These are phyloP conservation scores for Drosophila gaucha DNA, from an alignment of 2,888 invertebrate genomes.

Conservation along the genomic window DNA sequence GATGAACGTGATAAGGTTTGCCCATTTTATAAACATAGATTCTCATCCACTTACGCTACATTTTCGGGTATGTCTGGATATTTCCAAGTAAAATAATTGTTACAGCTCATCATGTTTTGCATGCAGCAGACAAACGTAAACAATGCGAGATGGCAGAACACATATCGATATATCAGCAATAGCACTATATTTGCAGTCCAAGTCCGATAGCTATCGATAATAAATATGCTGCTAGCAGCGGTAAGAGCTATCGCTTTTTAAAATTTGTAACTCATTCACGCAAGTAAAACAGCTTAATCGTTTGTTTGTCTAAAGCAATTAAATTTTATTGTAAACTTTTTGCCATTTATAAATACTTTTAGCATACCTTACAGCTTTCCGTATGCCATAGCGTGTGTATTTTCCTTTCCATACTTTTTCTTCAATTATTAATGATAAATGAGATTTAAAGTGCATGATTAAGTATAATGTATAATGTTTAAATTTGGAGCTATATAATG, in stretches of 20 bases:
- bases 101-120: conserved; percentile 62
- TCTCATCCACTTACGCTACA: conserved; percentile 74
- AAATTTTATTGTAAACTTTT: conserved; percentile 70
- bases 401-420: conserved; percentile 18
- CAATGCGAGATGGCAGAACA: conserved; percentile 34
- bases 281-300: background rate
- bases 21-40: fast-evolving
- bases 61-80: conserved; percentile 74
- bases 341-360: conserved; percentile 58
- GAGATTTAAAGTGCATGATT: conserved; percentile 61
- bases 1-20: background rate
- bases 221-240: background rate
- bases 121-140: conserved; percentile 31
- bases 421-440: conserved; percentile 49
- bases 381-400: conserved; percentile 40
- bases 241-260: conserved; percentile 11
- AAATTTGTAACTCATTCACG: background rate
- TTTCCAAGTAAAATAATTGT: conserved; percentile 69
- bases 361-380: conserved; percentile 55
- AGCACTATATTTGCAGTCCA: too few species aligned
- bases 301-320: conserved; percentile 71
- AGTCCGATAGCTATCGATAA: conserved; percentile 13
- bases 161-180: conserved; percentile 11
- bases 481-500: conserved; percentile 58
- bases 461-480: conserved; percentile 55